Evolutionary conservation across 2,113 vertebrate genomes (phyloP).

Genomic region (Cnemophilus loriae): DNA sequence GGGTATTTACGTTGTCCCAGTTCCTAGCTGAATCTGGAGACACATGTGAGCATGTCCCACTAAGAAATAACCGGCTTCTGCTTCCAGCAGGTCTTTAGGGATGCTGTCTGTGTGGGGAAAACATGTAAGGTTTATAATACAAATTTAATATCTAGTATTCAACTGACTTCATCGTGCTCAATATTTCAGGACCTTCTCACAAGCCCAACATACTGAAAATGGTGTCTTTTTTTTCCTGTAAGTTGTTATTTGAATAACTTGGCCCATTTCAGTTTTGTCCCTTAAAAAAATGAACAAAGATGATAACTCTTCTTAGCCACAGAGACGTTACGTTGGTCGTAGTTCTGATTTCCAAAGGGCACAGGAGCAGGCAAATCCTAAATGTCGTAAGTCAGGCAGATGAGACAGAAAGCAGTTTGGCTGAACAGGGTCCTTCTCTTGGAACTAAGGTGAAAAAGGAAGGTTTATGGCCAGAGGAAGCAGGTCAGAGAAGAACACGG

Average conservation of each 20-base stretch:
- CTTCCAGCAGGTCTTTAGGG: background rate
- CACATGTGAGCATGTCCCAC: background rate
- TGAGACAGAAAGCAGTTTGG: background rate
- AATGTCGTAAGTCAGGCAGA: rapidly evolving
- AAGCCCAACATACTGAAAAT: background rate
- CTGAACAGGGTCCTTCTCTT: background rate
- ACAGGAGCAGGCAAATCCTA: background rate
- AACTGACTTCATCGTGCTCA: background rate
- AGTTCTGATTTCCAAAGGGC: background rate
- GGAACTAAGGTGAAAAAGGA: background rate
- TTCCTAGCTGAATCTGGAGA: background rate
- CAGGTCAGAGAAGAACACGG: background rate
- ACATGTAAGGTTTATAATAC: background rate
- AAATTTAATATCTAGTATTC: background rate
- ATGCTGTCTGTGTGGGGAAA: background rate
- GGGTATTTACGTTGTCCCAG: background rate
- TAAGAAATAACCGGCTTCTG: background rate
- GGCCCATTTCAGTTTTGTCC: background rate
- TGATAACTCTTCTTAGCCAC: background rate
- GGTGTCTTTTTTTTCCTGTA: rapidly evolving
- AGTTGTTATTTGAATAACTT: background rate
- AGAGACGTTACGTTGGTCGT: background rate
- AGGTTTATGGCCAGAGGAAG: background rate
- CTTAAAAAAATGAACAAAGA: background rate
- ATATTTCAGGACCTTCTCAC: background rate